Evolutionary conservation across 1,140 invertebrate genomes (phyloP).

Genomic region (Cotesia glomerata): DNA sequence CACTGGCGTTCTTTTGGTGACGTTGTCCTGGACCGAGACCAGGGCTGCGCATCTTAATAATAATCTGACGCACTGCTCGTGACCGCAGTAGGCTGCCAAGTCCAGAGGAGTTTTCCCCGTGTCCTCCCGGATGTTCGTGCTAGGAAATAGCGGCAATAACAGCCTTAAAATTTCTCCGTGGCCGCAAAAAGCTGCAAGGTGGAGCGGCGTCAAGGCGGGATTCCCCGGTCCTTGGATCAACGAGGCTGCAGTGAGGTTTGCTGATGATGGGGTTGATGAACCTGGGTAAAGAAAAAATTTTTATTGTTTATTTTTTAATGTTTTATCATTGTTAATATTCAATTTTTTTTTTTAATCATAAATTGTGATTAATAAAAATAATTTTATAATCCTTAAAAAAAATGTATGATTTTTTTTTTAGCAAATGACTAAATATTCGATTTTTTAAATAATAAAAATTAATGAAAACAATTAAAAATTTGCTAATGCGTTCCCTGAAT

Average conservation of each 20-base stretch:
- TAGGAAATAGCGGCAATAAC: conserved; percentile 63
- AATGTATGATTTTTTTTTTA: too few relatives aligned
- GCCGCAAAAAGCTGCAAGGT: conserved; percentile 67
- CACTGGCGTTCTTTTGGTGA: conserved; percentile 66
- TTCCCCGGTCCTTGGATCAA: conserved; percentile 18
- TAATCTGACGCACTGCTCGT: conserved; percentile 64
- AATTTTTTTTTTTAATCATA: too few relatives aligned
- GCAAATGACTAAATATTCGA: too few relatives aligned
- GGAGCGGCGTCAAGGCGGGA: conserved; percentile 64
- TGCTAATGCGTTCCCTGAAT: too few relatives aligned
- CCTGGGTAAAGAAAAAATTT: too few relatives aligned
- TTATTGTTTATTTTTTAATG: too few relatives aligned
- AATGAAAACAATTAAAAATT: too few relatives aligned
- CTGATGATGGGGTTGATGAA: neutral
- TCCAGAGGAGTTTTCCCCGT: conserved; percentile 68
- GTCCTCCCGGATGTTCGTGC: conserved; percentile 65
- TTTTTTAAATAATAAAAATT: too few relatives aligned
- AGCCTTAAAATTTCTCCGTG: conserved; percentile 63
- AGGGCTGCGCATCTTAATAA: conserved; percentile 36
- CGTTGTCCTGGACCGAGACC: conserved; percentile 50
- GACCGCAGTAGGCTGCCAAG: conserved; percentile 66
- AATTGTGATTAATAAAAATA: too few relatives aligned
- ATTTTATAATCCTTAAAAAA: too few relatives aligned
- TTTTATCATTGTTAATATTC: too few relatives aligned
- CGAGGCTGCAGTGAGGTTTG: conserved; percentile 23